Conservation (phyloP, 2,113 vertebrate genomes). For the Gulo gulo region DNA sequence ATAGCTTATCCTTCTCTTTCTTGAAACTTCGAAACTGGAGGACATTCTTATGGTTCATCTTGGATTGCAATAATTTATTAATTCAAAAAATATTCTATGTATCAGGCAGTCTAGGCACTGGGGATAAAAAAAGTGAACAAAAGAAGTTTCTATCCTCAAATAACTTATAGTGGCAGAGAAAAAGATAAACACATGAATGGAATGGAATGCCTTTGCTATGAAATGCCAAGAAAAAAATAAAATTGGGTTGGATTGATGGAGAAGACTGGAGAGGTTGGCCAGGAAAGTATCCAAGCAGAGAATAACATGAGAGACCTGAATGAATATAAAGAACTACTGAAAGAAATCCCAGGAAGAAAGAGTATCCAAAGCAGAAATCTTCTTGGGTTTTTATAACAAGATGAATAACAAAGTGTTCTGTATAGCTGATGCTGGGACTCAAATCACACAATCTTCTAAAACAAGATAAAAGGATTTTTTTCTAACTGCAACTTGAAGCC, state of each 20-base stretch:
- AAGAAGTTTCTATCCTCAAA: not conserved
- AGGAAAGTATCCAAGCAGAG: not conserved
- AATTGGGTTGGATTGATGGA: not conserved
- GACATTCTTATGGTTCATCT: not conserved
- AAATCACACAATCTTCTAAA: not conserved
- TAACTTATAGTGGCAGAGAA: not conserved
- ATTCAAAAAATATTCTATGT: not conserved
- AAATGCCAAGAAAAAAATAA: conserved; percentile 34
- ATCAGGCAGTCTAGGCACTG: not conserved
- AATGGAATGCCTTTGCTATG: not conserved
- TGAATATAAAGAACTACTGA: not conserved
- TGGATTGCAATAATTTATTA: not conserved
- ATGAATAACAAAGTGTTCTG: not conserved
- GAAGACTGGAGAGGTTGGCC: not conserved
- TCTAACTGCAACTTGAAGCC: not conserved
- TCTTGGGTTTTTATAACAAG: not conserved
- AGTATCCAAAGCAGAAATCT: not conserved
- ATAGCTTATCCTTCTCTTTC: not conserved
- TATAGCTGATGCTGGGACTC: not conserved
- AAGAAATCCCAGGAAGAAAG: not conserved
- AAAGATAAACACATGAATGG: not conserved
- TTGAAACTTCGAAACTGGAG: not conserved
- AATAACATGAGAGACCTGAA: not conserved
- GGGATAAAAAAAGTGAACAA: not conserved
- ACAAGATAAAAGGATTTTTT: not conserved